phyloP scores from a whole-genome alignment of 2,797 vertebrate species.

The Sebastes hubbsi region DNA sequence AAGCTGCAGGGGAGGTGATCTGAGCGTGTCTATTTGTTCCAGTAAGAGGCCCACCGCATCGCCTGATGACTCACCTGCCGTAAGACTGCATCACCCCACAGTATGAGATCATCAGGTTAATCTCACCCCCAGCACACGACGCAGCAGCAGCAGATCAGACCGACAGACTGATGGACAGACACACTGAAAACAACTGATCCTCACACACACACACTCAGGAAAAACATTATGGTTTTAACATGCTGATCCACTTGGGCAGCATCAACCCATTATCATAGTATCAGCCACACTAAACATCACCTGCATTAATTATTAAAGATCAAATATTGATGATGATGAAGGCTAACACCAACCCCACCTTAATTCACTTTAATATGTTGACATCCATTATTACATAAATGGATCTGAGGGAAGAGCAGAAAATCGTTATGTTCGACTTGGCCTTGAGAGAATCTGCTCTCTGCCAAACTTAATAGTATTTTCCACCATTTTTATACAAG shows the following conservation, averaged over 20 bases:
- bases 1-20: constrained; percentile 55
- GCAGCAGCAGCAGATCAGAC: not conserved
- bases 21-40: constrained; percentile 61
- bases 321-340: constrained; percentile 31
- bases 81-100: constrained; percentile 59
- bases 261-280: constrained; percentile 19
- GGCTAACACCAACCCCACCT: constrained; percentile 25
- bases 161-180: not conserved
- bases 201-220: not conserved
- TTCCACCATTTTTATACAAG: not conserved
- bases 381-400: constrained; percentile 7
- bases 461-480: not conserved
- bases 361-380: constrained; percentile 16
- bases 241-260: constrained; percentile 21
- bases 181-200: not conserved
- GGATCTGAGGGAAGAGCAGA: not conserved
- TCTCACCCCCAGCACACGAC: constrained; percentile 18
- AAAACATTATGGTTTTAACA: constrained; percentile 23
- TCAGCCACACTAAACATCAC: constrained; percentile 24
- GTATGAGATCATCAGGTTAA: constrained; percentile 74
- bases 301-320: constrained; percentile 42
- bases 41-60: constrained; percentile 61
- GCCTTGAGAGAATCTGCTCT: not conserved
- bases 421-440: not conserved
- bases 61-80: constrained; percentile 73